Base-by-base conservation (phyloP, 2,888 invertebrate species). In the Xanthorhoe designata region DNA sequence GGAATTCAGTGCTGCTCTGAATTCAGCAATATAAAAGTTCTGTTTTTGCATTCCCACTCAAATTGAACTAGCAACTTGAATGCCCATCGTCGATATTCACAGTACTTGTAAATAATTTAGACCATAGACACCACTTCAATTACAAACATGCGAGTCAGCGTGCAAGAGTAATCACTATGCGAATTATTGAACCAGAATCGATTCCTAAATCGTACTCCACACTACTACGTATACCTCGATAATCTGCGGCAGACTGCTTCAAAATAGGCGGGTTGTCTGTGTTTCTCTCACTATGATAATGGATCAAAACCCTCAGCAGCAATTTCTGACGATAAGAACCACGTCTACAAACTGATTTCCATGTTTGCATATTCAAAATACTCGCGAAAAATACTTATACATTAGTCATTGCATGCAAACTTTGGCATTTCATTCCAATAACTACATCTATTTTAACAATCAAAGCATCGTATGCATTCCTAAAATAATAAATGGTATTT, bases 171-270 rank as follows among this genome's bases (percentile, higher is more conserved):
- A 64, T 64, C 64, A 61, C 58, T 61, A 58, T 50, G 45, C 47
- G 57, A 68, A 58, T 58, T 54, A 64, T 61, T 61, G 51, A 64
- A 61, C 64, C 61, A 69, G 53, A 60, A 62, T 52, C 60, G 52
- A 62, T 69, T 17, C 61, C 42, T 64, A 42, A 61, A 61, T 68
- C 51, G 51, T 32, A 52, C 45, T 51, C 13, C 19, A 15, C 53
- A 19, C 19, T 55, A 32, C 49, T 55, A 32, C 49, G 47, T 29
- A 18, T 45, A 58, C 54, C 18, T 24, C 29, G 29, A 42, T 51
- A 56, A 53, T 15, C 56, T 45, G 6, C 17, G 52, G 35, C 47
- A 38, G 42, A 35, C 56, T 62, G 53, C 38, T 38, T 50, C 58
- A 19, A 58, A 50, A 50, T 35, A 50, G 49, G 24, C 17, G 32